Percentiles rank a stretch among this genome's conserved stretches.
Evolutionary conservation across 2,797 vertebrate genomes (phyloP).

Genomic region (Gallirallus australis): DNA sequence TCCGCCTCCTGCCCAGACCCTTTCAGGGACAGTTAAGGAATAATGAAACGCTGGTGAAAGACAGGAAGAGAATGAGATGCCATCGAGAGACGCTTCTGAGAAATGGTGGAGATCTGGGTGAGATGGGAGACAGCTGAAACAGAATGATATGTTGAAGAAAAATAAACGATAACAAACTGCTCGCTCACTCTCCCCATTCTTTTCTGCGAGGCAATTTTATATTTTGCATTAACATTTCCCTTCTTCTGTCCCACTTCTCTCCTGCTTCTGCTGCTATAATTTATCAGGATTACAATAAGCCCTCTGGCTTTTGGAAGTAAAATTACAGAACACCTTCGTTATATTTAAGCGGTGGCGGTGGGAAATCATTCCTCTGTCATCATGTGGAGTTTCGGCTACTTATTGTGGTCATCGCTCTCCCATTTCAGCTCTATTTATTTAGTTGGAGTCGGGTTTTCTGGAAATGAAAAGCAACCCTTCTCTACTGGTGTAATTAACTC

Average conservation of each 20-base stretch:
- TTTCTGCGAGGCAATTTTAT: slow-evolving; percentile 58
- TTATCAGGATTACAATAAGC: slow-evolving; percentile 74
- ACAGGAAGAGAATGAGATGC: slow-evolving; percentile 75
- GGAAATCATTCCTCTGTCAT: slow-evolving; percentile 30
- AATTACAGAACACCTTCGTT: slow-evolving; percentile 58
- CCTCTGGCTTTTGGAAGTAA: slow-evolving; percentile 64
- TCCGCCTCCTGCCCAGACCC: background rate
- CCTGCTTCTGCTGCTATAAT: slow-evolving; percentile 53
- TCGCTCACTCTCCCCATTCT: slow-evolving; percentile 33
- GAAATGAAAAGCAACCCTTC: background rate
- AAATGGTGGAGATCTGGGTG: slow-evolving; percentile 69
- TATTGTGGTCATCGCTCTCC: slow-evolving; percentile 15
- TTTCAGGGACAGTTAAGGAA: slow-evolving; percentile 71
- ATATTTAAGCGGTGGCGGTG: background rate
- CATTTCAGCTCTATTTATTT: background rate
- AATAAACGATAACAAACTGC: slow-evolving; percentile 74
- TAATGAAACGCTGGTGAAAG: slow-evolving; percentile 73
- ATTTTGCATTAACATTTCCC: slow-evolving; percentile 67
- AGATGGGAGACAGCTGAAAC: slow-evolving; percentile 74
- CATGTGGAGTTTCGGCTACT: background rate
- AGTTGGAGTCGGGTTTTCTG: background rate
- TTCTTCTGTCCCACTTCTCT: slow-evolving; percentile 62
- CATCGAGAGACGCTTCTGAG: slow-evolving; percentile 70
- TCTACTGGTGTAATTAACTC: background rate
- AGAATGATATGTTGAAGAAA: slow-evolving; percentile 71